Percentiles rank a stretch among this genome's conserved stretches.
Conservation (phyloP, 2,888 invertebrate species). For the Troglohyphantes excavatus region DNA sequence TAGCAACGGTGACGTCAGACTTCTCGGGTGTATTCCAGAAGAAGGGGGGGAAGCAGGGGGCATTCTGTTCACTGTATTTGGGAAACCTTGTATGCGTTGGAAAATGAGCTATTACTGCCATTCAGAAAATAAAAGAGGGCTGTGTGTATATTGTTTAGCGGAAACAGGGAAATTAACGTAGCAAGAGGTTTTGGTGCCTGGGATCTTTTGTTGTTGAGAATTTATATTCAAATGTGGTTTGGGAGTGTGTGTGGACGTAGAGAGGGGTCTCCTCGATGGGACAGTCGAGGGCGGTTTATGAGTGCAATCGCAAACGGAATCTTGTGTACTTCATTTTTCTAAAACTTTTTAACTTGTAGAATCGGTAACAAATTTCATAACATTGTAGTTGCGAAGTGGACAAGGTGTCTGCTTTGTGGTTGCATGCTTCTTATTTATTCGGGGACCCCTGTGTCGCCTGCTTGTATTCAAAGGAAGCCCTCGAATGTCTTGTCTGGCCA, state of each 20-base stretch:
- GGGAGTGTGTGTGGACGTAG: constrained; percentile 24
- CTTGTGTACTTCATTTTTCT: constrained; percentile 11
- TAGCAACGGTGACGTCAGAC: no score
- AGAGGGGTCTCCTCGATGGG: neutral
- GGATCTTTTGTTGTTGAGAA: constrained; percentile 49
- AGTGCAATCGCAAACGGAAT: constrained; percentile 25
- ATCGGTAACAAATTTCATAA: neutral
- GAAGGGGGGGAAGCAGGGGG: no score
- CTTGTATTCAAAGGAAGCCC: neutral
- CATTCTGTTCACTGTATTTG: constrained; percentile 17
- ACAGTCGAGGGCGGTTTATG: neutral
- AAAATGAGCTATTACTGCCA: constrained; percentile 77
- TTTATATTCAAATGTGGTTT: constrained; percentile 73
- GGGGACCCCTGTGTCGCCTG: neutral
- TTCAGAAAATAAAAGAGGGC: constrained; percentile 24
- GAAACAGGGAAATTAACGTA: constrained; percentile 73
- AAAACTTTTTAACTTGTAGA: neutral
- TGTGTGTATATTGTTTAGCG: constrained; percentile 56
- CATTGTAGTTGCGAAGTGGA: neutral
- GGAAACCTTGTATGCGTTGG: constrained; percentile 54
- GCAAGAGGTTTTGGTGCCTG: constrained; percentile 66
- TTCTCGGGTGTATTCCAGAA: no score
- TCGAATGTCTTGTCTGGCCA: neutral
- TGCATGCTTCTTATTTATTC: constrained; percentile 40
- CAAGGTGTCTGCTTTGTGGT: constrained; percentile 12